phyloP scores from a whole-genome alignment of 2,888 invertebrate genomes.

The Agrotis ipsilon region DNA sequence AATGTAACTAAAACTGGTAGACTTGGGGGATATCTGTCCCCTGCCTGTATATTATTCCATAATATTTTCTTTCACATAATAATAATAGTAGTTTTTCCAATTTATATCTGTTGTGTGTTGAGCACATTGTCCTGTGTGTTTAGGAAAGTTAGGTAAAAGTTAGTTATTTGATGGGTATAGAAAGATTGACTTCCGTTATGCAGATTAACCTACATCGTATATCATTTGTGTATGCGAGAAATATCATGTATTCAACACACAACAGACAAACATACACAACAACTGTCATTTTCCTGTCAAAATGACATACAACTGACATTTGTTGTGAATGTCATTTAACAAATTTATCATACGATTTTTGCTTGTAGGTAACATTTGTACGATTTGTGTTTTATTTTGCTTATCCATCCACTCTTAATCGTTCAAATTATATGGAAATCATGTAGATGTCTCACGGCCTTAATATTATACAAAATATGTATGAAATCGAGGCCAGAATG shows the following conservation, averaged over 20 bases:
- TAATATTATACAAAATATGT: constrained; percentile 64
- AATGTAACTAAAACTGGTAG: constrained; percentile 53
- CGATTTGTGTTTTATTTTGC: constrained; percentile 73
- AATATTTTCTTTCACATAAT: constrained; percentile 71
- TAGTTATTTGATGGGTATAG: constrained; percentile 28
- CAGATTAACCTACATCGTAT: constrained; percentile 5
- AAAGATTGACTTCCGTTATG: constrained; percentile 11
- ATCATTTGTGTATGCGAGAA: constrained; percentile 15
- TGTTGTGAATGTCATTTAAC: constrained; percentile 59
- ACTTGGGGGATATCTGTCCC: constrained; percentile 44
- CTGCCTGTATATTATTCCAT: constrained; percentile 71
- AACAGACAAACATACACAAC: constrained; percentile 49
- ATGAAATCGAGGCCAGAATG: constrained; percentile 25
- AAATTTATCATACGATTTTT: constrained; percentile 68
- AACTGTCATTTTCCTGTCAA: constrained; percentile 27
- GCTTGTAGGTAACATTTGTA: constrained; percentile 74
- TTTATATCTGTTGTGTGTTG: constrained; percentile 61
- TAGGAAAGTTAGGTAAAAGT: constrained; percentile 27
- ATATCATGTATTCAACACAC: constrained; percentile 55
- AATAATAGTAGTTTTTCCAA: constrained; percentile 71
- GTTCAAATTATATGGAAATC: constrained; percentile 71
- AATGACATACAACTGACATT: constrained; percentile 42
- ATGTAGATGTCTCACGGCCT: constrained; percentile 73
- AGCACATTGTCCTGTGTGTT: constrained; percentile 52
- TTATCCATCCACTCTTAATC: constrained; percentile 74